Percentiles rank a stretch among this genome's conserved stretches.
These are phyloP conservation scores for Ornithoptera alexandrae DNA, from an alignment of 2,888 invertebrate species.

Conservation along the genomic window DNA sequence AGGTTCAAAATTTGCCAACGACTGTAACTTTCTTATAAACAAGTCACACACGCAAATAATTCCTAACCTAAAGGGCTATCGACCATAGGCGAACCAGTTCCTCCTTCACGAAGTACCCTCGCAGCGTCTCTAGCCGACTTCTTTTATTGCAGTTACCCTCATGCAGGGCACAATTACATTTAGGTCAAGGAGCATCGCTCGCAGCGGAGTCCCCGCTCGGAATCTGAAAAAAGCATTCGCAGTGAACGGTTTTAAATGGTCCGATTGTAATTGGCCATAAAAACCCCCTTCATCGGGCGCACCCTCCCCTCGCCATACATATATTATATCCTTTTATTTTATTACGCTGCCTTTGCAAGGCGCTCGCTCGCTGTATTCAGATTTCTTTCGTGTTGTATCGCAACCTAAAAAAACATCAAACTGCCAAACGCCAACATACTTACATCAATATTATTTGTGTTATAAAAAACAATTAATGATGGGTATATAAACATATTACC, in stretches of 20 bases:
- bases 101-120: too few relatives aligned
- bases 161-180: slow-evolving; percentile 21
- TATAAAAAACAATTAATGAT: too few relatives aligned
- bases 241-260: slow-evolving; percentile 28
- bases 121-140: too few relatives aligned
- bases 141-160: slow-evolving; percentile 5
- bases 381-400: slow-evolving; percentile 3
- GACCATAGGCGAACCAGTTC: too few relatives aligned
- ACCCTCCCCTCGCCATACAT: slow-evolving; percentile 1
- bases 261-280: slow-evolving; percentile 29
- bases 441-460: neutral
- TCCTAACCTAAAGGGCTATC: too few relatives aligned
- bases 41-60: too few relatives aligned
- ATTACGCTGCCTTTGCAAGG: slow-evolving; percentile 8
- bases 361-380: slow-evolving; percentile 8
- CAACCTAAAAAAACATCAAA: neutral
- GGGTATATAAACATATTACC: too few relatives aligned
- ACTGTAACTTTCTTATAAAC: too few relatives aligned
- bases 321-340: slow-evolving; percentile 21
- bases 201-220: slow-evolving; percentile 3
- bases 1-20: too few relatives aligned
- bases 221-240: slow-evolving; percentile 11
- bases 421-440: neutral
- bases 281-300: slow-evolving; percentile 11
- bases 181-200: slow-evolving; percentile 26